Percentiles rank a stretch among this genome's conserved stretches.
Conservation (phyloP, 1,140 invertebrate species). For the Drosophila azteca region DNA sequence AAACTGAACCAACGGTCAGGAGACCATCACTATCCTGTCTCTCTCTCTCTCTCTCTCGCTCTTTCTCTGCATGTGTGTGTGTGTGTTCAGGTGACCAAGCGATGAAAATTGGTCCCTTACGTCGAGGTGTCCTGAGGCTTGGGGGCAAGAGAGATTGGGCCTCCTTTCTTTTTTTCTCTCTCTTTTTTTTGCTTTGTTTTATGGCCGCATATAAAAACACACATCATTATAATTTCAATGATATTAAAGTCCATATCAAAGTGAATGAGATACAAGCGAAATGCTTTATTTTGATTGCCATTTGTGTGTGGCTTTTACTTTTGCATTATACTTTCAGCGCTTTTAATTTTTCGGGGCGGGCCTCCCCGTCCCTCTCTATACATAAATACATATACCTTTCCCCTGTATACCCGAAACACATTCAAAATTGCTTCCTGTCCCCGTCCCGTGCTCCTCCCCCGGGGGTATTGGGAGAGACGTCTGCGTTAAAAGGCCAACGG, state of each 20-base stretch:
- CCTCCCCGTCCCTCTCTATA: not conserved
- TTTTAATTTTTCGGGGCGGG: conserved; percentile 55
- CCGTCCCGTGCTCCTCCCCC: not conserved
- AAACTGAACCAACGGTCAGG: not conserved
- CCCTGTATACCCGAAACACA: conserved; percentile 17
- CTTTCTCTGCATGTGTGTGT: not conserved
- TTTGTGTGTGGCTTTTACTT: conserved; percentile 27
- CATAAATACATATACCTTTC: conserved; percentile 13
- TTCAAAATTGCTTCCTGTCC: conserved; percentile 48
- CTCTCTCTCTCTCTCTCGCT: not conserved
- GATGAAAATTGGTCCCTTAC: conserved; percentile 12
- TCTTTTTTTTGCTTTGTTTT: conserved; percentile 49
- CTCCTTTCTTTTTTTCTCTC: not conserved
- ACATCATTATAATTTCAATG: conserved; percentile 82
- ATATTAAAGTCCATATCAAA: conserved; percentile 80
- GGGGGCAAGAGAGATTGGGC: conserved; percentile 2
- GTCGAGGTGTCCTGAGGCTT: not conserved
- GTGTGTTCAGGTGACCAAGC: conserved; percentile 22
- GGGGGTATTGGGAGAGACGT: conserved; percentile 12
- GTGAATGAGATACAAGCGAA: conserved; percentile 70
- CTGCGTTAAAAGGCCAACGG: conserved; percentile 60
- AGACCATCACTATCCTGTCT: not conserved
- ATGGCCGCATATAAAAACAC: conserved; percentile 70
- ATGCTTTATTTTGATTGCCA: conserved; percentile 71
- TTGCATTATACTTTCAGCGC: conserved; percentile 49